Conservation (phyloP, 2,888 invertebrate species). For the Rhogogaster chlorosoma region DNA sequence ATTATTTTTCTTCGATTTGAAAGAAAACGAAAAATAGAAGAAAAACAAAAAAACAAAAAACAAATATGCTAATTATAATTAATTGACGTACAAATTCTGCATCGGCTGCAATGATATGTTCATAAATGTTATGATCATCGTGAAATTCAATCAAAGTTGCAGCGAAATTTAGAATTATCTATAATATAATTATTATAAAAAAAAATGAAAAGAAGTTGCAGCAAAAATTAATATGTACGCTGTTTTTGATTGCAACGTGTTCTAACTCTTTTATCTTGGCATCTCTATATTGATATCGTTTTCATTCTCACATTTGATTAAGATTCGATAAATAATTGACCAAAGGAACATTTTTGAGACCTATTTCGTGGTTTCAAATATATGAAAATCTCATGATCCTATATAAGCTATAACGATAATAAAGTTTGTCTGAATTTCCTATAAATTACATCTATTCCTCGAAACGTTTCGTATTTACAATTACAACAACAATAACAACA, state of each 20-base stretch:
- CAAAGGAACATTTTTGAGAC: not conserved
- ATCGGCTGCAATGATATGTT: not conserved
- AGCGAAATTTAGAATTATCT: not conserved
- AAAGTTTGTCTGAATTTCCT: not conserved
- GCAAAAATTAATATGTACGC: not conserved
- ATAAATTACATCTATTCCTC: not conserved
- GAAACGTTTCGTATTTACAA: not conserved
- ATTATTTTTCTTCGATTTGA: not conserved
- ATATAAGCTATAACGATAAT: slow-evolving; percentile 4
- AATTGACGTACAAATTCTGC: not conserved
- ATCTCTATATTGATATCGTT: not conserved
- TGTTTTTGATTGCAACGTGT: not conserved
- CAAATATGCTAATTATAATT: not conserved
- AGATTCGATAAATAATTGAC: not conserved
- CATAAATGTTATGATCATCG: not conserved
- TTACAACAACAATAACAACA: not conserved
- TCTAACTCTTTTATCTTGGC: not conserved
- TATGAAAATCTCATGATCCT: not conserved
- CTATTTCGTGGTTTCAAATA: not conserved
- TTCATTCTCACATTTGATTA: not conserved
- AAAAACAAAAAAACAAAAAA: too few relatives aligned
- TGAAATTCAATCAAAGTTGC: not conserved
- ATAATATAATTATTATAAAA: too few relatives aligned
- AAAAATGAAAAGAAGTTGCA: not conserved
- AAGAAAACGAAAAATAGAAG: not conserved